Percentiles rank a stretch among this genome's conserved stretches.
Evolutionary conservation across 2,113 vertebrate species (phyloP).

Genomic region (Bungarus multicinctus): DNA sequence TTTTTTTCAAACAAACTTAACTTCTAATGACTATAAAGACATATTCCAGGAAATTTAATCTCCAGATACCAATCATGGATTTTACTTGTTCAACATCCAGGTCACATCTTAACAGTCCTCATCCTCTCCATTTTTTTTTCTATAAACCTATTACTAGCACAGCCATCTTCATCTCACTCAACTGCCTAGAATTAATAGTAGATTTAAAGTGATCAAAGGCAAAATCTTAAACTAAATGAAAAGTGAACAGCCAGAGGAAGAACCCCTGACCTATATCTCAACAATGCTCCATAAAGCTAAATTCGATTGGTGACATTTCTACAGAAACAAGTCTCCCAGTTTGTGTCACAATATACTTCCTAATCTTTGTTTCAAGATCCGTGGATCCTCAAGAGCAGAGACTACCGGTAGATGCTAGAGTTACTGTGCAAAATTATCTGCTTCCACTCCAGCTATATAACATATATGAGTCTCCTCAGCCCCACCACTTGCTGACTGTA

Average conservation of each 20-base stretch:
- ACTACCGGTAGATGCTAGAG: background rate
- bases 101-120: background rate
- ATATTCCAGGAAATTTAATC: background rate
- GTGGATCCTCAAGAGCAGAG: background rate
- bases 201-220: background rate
- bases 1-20: background rate
- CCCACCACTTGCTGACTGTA: background rate
- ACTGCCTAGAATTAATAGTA: background rate
- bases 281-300: background rate
- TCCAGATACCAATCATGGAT: background rate
- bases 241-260: background rate
- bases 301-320: background rate
- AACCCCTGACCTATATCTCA: background rate
- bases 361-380: background rate
- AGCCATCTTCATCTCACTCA: background rate
- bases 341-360: background rate
- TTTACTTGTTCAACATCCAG: background rate
- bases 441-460: background rate
- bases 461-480: background rate
- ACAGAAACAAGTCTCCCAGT: background rate
- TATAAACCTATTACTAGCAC: background rate
- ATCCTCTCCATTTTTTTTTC: background rate
- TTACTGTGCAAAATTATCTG: background rate
- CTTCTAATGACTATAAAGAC: background rate
- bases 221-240: background rate